Percentiles rank a stretch among this genome's conserved stretches.
Evolutionary conservation across 2,888 invertebrate species (phyloP).

Genomic region (Clostera curtula): DNA sequence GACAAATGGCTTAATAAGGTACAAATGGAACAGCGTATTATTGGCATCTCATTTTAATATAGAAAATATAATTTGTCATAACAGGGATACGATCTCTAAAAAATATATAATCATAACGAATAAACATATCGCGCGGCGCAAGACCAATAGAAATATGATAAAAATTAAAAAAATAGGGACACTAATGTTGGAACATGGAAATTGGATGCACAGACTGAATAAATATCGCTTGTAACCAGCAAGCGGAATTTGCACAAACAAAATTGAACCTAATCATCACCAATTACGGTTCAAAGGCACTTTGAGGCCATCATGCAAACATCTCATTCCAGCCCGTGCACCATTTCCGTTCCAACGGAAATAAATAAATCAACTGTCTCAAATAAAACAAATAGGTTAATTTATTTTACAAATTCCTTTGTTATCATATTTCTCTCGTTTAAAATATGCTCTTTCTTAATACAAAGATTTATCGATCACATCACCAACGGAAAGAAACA

Average conservation of each 20-base stretch:
- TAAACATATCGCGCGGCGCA: constrained; percentile 44
- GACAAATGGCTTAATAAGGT: constrained; percentile 54
- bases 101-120: constrained; percentile 48
- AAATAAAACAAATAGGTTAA: constrained; percentile 75
- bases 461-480: constrained; percentile 73
- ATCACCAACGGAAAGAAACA: constrained; percentile 58
- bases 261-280: too few relatives aligned
- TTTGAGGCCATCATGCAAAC: too few relatives aligned
- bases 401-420: constrained; percentile 74
- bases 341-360: too few relatives aligned
- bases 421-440: constrained; percentile 74
- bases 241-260: not conserved
- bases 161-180: constrained; percentile 51
- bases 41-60: constrained; percentile 66
- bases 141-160: constrained; percentile 31
- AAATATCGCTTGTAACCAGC: not conserved
- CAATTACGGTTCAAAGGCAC: too few relatives aligned
- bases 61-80: constrained; percentile 65
- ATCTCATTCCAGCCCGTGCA: too few relatives aligned
- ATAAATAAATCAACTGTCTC: constrained; percentile 45
- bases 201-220: too few relatives aligned
- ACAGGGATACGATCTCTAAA: constrained; percentile 60
- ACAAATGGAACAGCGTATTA: constrained; percentile 60
- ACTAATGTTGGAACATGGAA: too few relatives aligned
- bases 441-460: constrained; percentile 70